These are phyloP conservation scores for Tipula confusa DNA, from an alignment of 2,888 invertebrate genomes.

Conservation along the genomic window DNA sequence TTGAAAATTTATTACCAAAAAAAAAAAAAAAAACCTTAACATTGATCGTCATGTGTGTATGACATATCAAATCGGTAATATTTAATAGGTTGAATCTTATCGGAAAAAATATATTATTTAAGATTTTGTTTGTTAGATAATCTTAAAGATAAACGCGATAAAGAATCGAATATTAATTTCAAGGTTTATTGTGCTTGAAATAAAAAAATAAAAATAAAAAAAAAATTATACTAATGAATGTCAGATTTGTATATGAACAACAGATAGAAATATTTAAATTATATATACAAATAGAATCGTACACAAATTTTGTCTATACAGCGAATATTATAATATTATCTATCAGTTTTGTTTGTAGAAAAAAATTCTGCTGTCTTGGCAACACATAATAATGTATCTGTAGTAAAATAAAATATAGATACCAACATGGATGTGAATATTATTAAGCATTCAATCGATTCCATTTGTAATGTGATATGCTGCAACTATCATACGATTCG, in stretches of 20 bases:
- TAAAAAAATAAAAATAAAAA: neutral
- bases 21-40: neutral
- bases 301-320: neutral
- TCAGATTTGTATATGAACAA: neutral
- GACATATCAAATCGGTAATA: neutral
- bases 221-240: slow-evolving; percentile 13
- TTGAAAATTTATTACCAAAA: neutral
- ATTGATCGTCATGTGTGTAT: neutral
- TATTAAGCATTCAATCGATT: neutral
- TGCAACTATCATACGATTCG: too few relatives aligned
- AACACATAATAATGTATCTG: neutral
- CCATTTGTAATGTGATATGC: neutral
- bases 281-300: neutral
- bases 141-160: slow-evolving; percentile 20
- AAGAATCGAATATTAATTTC: slow-evolving; percentile 12
- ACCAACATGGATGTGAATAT: neutral
- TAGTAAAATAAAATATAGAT: neutral
- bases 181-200: slow-evolving; percentile 3
- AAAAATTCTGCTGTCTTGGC: neutral
- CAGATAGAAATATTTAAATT: neutral
- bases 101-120: neutral
- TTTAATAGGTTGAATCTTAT: slow-evolving; percentile 12
- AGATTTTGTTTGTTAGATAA: slow-evolving; percentile 20
- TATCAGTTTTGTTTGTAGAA: neutral
- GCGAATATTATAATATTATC: neutral